Base-by-base conservation (phyloP, 2,888 invertebrate species). In the Hetaerina titia region DNA sequence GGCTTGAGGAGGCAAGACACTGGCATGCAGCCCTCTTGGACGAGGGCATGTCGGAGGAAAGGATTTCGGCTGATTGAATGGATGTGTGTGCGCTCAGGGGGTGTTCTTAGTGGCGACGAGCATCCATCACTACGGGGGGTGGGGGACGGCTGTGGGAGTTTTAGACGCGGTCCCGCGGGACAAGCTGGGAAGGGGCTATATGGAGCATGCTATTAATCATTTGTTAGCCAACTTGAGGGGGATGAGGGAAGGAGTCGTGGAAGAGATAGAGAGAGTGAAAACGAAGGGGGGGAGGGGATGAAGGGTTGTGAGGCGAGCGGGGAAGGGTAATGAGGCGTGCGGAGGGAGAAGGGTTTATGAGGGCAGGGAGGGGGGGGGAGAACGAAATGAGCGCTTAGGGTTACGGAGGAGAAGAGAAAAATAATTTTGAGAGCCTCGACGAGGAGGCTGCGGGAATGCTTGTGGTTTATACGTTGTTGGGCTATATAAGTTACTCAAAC, bases 141-240 rank as follows among this genome's bases (percentile, higher is more conserved):
- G 60, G 60, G 60, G 60, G 45, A 4, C 45, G 45, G 45, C 45
- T 4, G 45, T 45, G 45, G 45, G 45, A 45, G 45, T 45, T 45
- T 45, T 45, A 45, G 45, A 45, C 60, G 60, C 60, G 60, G 60
- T 17, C 60, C 60, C 11, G 60, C 60, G 11, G 60, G 60, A 60
- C 17, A 17, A 15, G 60, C 60, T 2, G 17, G 60, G 60, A 60
- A 60, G 81, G 81, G 31, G 11, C 31, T 8, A n/a, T 81, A 15
- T 81, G 81, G 81, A 81, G 81, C 81, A 31, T 9, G 11, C 81
- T 81, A 81, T 81, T 81, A 81, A 81, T 81, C 81, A 81, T 81
- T 81, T 81, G 81, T 31, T 31, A 81, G 81, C 81, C 81, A 31
- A 81, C 25, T 19, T 1, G 31, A 81, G 25, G 81, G 31, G 13